A percentile compares a stretch with the other conserved stretches of the same genome.
These are phyloP conservation scores for Sisyra terminalis DNA, from an alignment of 2,888 invertebrate species.

Conservation along the genomic window DNA sequence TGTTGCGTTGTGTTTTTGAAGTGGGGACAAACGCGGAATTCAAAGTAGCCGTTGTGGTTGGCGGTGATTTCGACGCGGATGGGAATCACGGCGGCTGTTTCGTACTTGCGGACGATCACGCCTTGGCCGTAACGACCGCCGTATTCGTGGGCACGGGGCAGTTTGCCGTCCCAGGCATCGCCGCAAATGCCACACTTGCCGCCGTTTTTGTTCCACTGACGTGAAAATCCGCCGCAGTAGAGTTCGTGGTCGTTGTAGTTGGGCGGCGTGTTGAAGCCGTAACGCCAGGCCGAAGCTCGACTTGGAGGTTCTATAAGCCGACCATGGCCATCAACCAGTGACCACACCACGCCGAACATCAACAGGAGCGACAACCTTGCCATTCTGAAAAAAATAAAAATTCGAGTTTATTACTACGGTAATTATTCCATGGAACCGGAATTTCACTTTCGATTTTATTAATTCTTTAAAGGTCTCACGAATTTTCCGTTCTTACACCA, in stretches of 20 bases:
- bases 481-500: no score
- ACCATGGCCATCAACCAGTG: slow-evolving; percentile 37
- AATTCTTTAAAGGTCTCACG: no score
- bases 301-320: slow-evolving; percentile 74
- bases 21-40: slow-evolving; percentile 68
- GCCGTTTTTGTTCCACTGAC: slow-evolving; percentile 64
- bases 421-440: no score
- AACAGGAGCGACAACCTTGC: no score
- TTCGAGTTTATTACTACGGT: no score
- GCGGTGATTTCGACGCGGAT: slow-evolving; percentile 76
- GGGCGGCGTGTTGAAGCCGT: slow-evolving; percentile 72
- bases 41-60: slow-evolving; percentile 73
- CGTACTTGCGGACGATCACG: slow-evolving; percentile 64
- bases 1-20: slow-evolving; percentile 51
- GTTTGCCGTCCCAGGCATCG: slow-evolving; percentile 58
- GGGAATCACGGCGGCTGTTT: slow-evolving; percentile 45
- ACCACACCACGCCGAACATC: no score
- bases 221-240: slow-evolving; percentile 74
- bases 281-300: slow-evolving; percentile 75
- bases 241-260: slow-evolving; percentile 83
- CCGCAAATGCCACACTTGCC: slow-evolving; percentile 82
- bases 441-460: no score
- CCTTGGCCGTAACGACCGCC: slow-evolving; percentile 74
- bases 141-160: slow-evolving; percentile 63
- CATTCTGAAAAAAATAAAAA: no score